phyloP scores from a whole-genome alignment of 2,797 vertebrate species.

The Sphenopsis melanotis region DNA sequence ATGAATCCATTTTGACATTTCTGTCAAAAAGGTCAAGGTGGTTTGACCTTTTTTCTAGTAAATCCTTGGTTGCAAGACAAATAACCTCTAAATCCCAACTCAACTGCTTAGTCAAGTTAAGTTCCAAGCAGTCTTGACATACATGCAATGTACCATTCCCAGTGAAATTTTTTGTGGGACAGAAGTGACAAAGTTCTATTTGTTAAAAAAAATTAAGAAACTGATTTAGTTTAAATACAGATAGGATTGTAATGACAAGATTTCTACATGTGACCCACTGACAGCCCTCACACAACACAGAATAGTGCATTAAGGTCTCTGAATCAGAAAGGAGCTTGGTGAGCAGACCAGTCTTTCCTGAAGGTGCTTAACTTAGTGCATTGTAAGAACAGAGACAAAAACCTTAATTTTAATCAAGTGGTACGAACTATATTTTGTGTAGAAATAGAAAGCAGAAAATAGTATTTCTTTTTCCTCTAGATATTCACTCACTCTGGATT shows the following conservation, averaged over 20 bases:
- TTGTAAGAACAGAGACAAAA: neutral
- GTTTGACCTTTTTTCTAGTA: neutral
- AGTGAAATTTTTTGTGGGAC: neutral
- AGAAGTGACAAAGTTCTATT: neutral
- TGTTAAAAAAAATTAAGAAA: neutral
- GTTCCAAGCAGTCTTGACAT: neutral
- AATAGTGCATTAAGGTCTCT: neutral
- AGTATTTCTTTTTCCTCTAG: neutral
- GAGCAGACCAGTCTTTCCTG: neutral
- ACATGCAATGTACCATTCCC: neutral
- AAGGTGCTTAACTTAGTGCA: accelerated
- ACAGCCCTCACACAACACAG: neutral
- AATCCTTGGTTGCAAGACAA: neutral
- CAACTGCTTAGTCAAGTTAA: neutral
- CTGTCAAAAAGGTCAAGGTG: neutral
- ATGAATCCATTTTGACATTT: neutral
- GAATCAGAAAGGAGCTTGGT: neutral
- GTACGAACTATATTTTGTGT: neutral
- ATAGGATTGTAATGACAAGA: neutral
- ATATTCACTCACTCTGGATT: neutral
- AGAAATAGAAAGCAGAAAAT: neutral
- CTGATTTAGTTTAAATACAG: neutral
- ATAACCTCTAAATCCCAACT: neutral
- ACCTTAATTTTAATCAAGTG: neutral
- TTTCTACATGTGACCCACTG: neutral